These are phyloP conservation scores for Diorhabda sublineata DNA, from an alignment of 1,140 invertebrate genomes.

Conservation along the genomic window DNA sequence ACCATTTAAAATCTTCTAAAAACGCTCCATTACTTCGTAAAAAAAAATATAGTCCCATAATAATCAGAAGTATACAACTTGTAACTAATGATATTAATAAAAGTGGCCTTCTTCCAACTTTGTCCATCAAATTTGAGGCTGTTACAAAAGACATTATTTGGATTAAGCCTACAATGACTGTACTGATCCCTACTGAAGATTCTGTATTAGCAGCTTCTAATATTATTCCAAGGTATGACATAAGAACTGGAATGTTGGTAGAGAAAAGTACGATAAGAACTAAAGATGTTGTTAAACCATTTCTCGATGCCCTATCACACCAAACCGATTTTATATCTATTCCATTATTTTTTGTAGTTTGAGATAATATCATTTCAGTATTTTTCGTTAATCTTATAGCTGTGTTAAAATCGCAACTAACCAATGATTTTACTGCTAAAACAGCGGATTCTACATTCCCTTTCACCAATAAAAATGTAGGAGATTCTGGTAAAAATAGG, in stretches of 20 bases:
- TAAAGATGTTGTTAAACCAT: constrained; percentile 68
- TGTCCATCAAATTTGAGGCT: constrained; percentile 72
- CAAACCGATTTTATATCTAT: constrained; percentile 21
- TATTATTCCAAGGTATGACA: constrained; percentile 73
- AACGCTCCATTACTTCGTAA: constrained; percentile 34
- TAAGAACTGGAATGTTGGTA: constrained; percentile 80
- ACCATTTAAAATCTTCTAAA: constrained; percentile 34
- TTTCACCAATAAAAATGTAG: constrained; percentile 62
- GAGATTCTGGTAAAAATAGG: constrained; percentile 64
- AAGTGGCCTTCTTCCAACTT: constrained; percentile 65
- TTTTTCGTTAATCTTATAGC: constrained; percentile 19
- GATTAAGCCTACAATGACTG: constrained; percentile 75
- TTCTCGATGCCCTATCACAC: constrained; percentile 51
- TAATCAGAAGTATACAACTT: constrained; percentile 46
- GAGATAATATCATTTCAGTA: constrained; percentile 5
- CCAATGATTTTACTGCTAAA: constrained; percentile 58
- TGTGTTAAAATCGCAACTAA: constrained; percentile 51
- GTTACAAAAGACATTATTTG: constrained; percentile 69
- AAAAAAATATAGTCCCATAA: constrained; percentile 40
- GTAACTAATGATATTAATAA: constrained; percentile 65
- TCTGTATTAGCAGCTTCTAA: constrained; percentile 60
- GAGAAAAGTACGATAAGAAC: constrained; percentile 84
- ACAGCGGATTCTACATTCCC: constrained; percentile 57
- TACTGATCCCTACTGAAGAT: constrained; percentile 53
- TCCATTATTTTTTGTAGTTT: constrained; percentile 37